Conservation (phyloP, 2,113 vertebrate species). For the Todiramphus chloris region DNA sequence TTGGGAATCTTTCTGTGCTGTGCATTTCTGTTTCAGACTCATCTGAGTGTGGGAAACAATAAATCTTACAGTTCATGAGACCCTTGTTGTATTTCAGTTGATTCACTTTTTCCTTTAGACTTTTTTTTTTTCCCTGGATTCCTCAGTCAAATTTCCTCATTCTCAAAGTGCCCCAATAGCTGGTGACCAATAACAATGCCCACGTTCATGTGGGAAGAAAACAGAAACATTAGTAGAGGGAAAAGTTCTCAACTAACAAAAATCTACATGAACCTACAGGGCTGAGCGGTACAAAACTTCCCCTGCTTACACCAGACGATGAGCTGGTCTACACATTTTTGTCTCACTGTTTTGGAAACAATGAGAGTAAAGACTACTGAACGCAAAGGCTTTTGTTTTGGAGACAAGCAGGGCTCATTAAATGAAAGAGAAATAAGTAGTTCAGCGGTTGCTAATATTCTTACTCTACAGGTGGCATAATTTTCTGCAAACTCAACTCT, state of each 20-base stretch:
- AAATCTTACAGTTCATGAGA: slow-evolving; percentile 21
- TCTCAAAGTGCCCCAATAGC: fast-evolving
- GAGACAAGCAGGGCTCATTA: neutral
- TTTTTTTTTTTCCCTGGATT: neutral
- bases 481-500: neutral
- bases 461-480: neutral
- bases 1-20: neutral
- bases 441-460: neutral
- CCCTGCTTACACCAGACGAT: neutral
- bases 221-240: neutral
- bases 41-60: slow-evolving; percentile 26
- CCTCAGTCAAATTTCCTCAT: neutral
- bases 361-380: neutral
- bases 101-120: neutral
- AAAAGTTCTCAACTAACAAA: neutral
- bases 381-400: neutral
- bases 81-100: neutral
- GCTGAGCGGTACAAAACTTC: neutral
- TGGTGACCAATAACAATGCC: neutral
- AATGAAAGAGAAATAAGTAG: neutral
- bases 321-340: neutral
- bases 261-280: neutral
- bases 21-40: neutral
- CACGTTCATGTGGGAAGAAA: fast-evolving
- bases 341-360: neutral